Evolutionary conservation across 2,797 vertebrate genomes (phyloP).

Genomic region (Taeniopygia guttata): DNA sequence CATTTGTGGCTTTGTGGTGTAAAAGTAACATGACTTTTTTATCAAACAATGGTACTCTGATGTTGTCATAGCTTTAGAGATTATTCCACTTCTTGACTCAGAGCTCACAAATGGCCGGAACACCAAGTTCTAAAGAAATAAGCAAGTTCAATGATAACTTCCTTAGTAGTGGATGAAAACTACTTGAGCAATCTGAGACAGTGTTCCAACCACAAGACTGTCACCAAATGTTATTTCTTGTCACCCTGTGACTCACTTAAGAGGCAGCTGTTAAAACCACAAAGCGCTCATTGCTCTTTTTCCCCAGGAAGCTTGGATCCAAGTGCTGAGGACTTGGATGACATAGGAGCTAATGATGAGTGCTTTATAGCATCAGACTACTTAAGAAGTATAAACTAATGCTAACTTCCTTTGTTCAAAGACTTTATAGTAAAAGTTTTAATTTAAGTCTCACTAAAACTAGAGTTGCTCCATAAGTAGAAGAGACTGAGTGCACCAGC

Average conservation of each 20-base stretch:
- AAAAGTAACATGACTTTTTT: slow-evolving; percentile 20
- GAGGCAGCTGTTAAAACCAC: neutral
- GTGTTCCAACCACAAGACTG: neutral
- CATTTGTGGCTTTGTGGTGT: slow-evolving; percentile 4
- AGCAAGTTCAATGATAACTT: slow-evolving; percentile 10
- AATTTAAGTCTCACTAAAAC: neutral
- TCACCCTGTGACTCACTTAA: neutral
- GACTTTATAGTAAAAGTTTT: neutral
- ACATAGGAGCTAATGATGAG: neutral
- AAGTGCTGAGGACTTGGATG: neutral
- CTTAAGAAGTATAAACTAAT: neutral
- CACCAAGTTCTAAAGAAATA: neutral
- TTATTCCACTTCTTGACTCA: slow-evolving; percentile 3
- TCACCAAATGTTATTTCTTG: slow-evolving; percentile 14
- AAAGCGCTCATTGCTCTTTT: neutral
- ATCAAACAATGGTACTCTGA: neutral
- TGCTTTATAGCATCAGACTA: neutral
- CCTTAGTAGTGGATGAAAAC: neutral
- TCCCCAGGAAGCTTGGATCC: neutral
- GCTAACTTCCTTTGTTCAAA: neutral
- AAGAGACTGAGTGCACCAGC: neutral
- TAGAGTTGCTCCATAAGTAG: neutral
- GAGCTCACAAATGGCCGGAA: neutral
- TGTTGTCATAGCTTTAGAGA: neutral
- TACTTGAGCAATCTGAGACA: neutral